Evolutionary conservation across 2,797 vertebrate genomes (phyloP).

Genomic region (Oophaga sylvatica): DNA sequence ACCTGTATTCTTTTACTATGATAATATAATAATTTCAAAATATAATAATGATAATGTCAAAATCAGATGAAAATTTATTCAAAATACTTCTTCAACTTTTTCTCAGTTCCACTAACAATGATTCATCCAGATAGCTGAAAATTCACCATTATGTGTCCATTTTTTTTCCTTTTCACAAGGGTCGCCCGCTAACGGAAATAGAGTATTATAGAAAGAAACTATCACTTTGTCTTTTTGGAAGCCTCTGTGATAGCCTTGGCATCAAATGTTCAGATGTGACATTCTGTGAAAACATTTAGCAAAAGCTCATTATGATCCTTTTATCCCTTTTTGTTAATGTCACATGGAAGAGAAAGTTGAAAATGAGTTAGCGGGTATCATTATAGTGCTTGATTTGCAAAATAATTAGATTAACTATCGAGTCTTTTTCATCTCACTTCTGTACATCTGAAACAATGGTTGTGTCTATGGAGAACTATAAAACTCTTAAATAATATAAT

Average conservation of each 20-base stretch:
- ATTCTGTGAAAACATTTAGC: conserved; percentile 49
- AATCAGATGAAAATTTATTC: too few species aligned
- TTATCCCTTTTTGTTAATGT: conserved; percentile 50
- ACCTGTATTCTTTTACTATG: too few species aligned
- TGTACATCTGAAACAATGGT: conserved; percentile 6
- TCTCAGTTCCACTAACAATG: not conserved
- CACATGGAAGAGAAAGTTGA: conserved; percentile 33
- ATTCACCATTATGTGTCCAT: not conserved
- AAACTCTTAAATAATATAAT: not conserved
- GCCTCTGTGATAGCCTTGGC: not conserved
- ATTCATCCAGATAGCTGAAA: not conserved
- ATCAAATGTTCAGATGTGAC: conserved; percentile 36
- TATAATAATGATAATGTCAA: too few species aligned
- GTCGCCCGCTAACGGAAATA: not conserved
- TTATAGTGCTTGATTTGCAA: conserved; percentile 42
- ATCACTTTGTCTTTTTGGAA: not conserved
- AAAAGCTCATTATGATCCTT: conserved; percentile 39
- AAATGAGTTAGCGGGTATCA: conserved; percentile 38
- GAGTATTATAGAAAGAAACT: not conserved
- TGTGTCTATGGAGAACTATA: not conserved
- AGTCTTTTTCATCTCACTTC: conserved; percentile 23
- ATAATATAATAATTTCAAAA: too few species aligned
- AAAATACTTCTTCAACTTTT: too few species aligned
- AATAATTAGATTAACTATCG: conserved; percentile 53
- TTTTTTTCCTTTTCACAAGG: not conserved